Evolutionary conservation across 1,140 invertebrate species (phyloP), one percentile per base, ranked within the genome.

Genomic region (Anthonomus grandis): DNA sequence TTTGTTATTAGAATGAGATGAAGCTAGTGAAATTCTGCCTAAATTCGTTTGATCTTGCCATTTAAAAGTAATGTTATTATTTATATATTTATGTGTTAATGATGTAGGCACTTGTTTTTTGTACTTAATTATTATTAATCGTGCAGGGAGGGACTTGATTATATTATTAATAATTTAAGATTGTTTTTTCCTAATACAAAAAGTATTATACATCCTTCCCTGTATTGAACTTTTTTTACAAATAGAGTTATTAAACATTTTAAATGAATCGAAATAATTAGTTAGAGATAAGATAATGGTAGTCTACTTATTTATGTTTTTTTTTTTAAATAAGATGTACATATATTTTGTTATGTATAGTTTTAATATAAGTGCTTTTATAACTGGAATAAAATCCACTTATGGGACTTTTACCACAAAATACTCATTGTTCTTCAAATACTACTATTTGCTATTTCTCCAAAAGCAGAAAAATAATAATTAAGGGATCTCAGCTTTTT

Each of bases 41-140:
- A 67, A 70, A 72, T 63, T 56, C 63, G 64, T 67, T n/a, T n/a
- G n/a, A n/a, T 70, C 70, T 72, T 72, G 70, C 70, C 70, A 72
- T 72, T 69, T 69, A 67, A 62, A 63, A 65, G 55, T 62, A 50
- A 56, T 36, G 47, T 52, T 48, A 23, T 45, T 45, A 48, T 48
- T 63, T 55, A 60, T 66, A 57, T 60, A 65, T 64, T 60, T 64
- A 49, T 64, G 50, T 25, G 58, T 60, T 57, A 51, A 41, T 31
- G 18, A 19, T 59, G 24, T 55, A 55, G 25, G 27, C 24, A 31
- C 44, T 54, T 53, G 27, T 55, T 50, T 38, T 47, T 47, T 47
- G 42, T 57, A 51, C n/a, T n/a, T n/a, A n/a, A n/a, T n/a, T n/a
- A n/a, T n/a, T n/a, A n/a, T n/a, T n/a, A n/a, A n/a, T n/a, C 38